Evolutionary conservation across 2,797 vertebrate species (phyloP).

Genomic region (Garrulus glandarius): DNA sequence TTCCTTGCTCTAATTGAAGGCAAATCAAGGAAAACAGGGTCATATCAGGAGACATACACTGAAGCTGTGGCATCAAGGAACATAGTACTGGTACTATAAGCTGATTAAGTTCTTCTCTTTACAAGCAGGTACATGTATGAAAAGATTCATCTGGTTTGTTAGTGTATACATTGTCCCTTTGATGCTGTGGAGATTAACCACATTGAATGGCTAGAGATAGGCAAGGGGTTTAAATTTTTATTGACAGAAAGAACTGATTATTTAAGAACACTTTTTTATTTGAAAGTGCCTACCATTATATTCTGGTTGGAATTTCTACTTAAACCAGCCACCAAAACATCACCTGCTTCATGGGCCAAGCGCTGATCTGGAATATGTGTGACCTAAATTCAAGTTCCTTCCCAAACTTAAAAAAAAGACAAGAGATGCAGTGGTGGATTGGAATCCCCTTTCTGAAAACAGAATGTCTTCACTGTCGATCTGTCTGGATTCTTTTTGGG

Average conservation of each 20-base stretch:
- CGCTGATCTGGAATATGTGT: not conserved
- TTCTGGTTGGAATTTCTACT: not conserved
- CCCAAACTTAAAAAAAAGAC: not conserved
- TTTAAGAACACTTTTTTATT: not conserved
- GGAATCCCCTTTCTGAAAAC: rapidly evolving
- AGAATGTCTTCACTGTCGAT: not conserved
- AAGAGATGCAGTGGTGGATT: not conserved
- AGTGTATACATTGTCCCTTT: not conserved
- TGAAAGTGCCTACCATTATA: not conserved
- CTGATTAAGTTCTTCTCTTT: not conserved
- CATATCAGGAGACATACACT: not conserved
- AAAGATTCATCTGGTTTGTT: not conserved
- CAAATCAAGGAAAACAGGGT: not conserved
- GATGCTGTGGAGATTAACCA: not conserved
- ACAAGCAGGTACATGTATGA: not conserved
- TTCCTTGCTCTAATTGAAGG: not conserved
- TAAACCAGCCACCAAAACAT: not conserved
- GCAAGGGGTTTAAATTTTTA: not conserved
- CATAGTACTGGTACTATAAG: not conserved
- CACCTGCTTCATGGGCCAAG: not conserved
- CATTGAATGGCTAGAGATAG: not conserved
- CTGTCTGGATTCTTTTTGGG: rapidly evolving
- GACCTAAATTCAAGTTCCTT: not conserved
- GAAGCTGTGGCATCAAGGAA: not conserved
- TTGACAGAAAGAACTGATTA: not conserved